Base-by-base conservation (phyloP, 2,797 vertebrate genomes). In the Pseudochaenichthys georgianus region DNA sequence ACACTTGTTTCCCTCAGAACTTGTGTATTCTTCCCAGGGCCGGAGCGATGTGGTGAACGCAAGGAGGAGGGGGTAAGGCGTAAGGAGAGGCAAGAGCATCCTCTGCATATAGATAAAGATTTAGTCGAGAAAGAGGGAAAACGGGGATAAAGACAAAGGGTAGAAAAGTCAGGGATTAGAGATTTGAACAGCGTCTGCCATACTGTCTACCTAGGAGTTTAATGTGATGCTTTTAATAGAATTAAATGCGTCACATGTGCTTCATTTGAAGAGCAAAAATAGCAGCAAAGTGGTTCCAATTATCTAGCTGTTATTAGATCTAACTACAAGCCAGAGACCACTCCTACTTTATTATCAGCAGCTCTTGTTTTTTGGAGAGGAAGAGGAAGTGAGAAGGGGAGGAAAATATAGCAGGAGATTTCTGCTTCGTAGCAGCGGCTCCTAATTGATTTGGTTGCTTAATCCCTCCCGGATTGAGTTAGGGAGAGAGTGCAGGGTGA, bases 401-500 rank as follows among this genome's bases (percentile, higher is more conserved):
- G 73, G 73, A 52, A 64, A 64, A 53, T 76, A 81, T 72, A 82
- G 80, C 60, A n/a, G 48, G 66, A 85, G 84, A 81, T 73, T 78
- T 87, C 19, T 75, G 80, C 86, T 75, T 88, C 91, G 92, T 85
- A 82, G 80, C 81, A 3, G 31, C 83, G 75, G 84, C 77, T 83
- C 77, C 87, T 94, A 92, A 94, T 93, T 94, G 93, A 95, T 94
- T 94, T 76, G 84, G 89, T 84, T 86, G 74, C 86, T 83, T 94
- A 94, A 94, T 94, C 93, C 90, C 89, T 70, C 67, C 85, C 80
- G 84, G 90, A 94, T 73, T 89, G 90, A 90, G 84, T 84, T 78
- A 72, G 79, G 77, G 79, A 90, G 89, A 64, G 83, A 82, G 83
- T 16, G 75, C 46, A 13, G 81, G 6, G 21, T 86, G 86, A 91